These are phyloP conservation scores for Magallana ariakensis DNA, from an alignment of 1,140 invertebrate species.

Conservation along the genomic window DNA sequence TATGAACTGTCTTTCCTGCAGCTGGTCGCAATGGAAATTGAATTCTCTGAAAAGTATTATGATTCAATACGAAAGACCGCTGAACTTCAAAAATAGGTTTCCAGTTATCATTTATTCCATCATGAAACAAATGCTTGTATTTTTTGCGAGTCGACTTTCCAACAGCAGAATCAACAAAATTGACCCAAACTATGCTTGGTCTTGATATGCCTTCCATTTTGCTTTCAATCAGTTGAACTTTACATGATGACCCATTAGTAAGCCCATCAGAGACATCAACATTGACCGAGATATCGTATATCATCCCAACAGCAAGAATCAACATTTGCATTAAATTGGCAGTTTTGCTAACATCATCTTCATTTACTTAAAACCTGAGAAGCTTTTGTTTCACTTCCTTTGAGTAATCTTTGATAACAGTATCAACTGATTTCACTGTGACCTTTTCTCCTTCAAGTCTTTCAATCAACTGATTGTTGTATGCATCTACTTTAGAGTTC, in stretches of 20 bases:
- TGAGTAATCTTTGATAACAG: not conserved
- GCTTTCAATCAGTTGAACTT: not conserved
- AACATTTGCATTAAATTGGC: not conserved
- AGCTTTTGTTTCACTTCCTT: not conserved
- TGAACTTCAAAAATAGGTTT: constrained; percentile 41
- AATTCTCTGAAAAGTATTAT: constrained; percentile 30
- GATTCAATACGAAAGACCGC: constrained; percentile 11
- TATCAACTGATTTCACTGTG: not conserved
- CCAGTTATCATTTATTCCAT: not conserved
- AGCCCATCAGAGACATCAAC: constrained; percentile 44
- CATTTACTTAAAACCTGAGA: not conserved
- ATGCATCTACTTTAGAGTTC: constrained; percentile 23
- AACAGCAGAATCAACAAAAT: not conserved
- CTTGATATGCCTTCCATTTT: constrained; percentile 1
- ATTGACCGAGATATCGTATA: constrained; percentile 39
- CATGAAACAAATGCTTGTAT: constrained; percentile 31
- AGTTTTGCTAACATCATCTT: constrained; percentile 5
- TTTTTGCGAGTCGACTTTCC: not conserved
- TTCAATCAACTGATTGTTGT: not conserved
- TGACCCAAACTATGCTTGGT: constrained; percentile 42
- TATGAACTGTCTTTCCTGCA: constrained; percentile 43
- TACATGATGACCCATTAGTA: constrained; percentile 43
- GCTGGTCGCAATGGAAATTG: constrained; percentile 46
- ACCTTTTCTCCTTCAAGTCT: not conserved
- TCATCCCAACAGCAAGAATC: constrained; percentile 36